These are phyloP conservation scores for Eretmochelys imbricata DNA, from an alignment of 2,113 vertebrate species.

Conservation along the genomic window DNA sequence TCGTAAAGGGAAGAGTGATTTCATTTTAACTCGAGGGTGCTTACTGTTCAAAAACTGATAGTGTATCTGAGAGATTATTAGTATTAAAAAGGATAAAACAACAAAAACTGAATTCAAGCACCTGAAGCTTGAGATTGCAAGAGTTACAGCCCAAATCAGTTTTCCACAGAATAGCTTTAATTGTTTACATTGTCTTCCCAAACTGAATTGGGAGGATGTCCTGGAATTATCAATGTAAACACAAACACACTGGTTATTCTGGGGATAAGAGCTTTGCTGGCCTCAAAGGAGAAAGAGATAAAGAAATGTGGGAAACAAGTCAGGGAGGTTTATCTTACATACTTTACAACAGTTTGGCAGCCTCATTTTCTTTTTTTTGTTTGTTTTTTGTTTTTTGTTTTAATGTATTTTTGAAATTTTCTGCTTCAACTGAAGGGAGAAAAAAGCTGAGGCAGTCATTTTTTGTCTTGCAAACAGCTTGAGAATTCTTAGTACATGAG, in stretches of 20 bases:
- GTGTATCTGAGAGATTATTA: not conserved
- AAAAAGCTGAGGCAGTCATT: not conserved
- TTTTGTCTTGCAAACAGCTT: not conserved
- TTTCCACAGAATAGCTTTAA: not conserved
- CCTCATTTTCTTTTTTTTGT: not conserved
- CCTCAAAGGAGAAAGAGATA: not conserved
- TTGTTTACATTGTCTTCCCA: not conserved
- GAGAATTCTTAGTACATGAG: not conserved
- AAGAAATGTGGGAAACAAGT: not conserved
- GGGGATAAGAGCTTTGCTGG: not conserved
- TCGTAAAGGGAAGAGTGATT: not conserved
- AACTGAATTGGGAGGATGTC: rapidly evolving
- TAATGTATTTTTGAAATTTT: not conserved
- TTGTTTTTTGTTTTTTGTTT: not conserved
- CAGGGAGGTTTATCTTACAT: not conserved
- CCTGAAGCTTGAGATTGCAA: not conserved
- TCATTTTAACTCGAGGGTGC: not conserved
- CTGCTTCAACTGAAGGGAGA: not conserved
- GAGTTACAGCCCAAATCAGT: not conserved
- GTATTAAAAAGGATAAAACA: not conserved
- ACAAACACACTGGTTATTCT: not conserved
- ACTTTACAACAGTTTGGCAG: not conserved
- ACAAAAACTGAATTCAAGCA: not conserved
- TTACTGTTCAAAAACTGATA: not conserved
- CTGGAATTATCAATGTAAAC: not conserved